Evolutionary conservation across 1,140 invertebrate genomes (phyloP).

Genomic region (Ips nitidus): DNA sequence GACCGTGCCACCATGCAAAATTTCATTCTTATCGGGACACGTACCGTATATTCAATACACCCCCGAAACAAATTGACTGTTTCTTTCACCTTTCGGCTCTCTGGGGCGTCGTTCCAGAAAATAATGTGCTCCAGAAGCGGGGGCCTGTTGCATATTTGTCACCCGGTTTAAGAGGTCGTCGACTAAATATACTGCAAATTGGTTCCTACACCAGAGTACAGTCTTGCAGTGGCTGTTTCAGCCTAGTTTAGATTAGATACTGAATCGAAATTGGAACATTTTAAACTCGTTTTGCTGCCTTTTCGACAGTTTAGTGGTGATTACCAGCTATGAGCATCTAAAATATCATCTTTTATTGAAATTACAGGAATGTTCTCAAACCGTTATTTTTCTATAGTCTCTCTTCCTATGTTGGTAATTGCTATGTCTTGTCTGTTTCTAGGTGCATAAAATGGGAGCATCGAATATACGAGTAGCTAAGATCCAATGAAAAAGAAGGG

Average conservation of each 20-base stretch:
- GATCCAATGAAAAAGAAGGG: too few species aligned
- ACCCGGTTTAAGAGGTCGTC: conserved; percentile 20
- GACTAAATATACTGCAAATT: conserved; percentile 31
- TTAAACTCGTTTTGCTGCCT: too few species aligned
- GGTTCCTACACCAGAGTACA: conserved; percentile 5
- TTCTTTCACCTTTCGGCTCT: conserved; percentile 24
- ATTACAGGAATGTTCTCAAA: too few species aligned
- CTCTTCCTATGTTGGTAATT: too few species aligned
- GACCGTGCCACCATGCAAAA: conserved; percentile 20
- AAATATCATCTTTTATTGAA: too few species aligned
- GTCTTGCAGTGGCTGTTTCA: background rate
- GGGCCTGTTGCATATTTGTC: conserved; percentile 32
- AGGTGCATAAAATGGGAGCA: too few species aligned
- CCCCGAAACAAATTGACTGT: conserved; percentile 31
- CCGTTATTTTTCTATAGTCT: too few species aligned
- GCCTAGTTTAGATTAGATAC: conserved; percentile 12
- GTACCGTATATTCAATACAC: conserved; percentile 24
- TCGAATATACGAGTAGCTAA: too few species aligned
- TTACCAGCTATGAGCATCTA: too few species aligned
- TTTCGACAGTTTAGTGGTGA: too few species aligned
- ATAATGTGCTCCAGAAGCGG: conserved; percentile 15
- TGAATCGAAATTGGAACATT: too few species aligned
- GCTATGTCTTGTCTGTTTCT: too few species aligned
- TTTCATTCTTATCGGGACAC: conserved; percentile 18
- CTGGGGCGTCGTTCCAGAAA: conserved; percentile 20